Evolutionary conservation across 2,888 invertebrate genomes (phyloP), one percentile per base, ranked within the genome.

Genomic region (Cheilosia impressa): DNA sequence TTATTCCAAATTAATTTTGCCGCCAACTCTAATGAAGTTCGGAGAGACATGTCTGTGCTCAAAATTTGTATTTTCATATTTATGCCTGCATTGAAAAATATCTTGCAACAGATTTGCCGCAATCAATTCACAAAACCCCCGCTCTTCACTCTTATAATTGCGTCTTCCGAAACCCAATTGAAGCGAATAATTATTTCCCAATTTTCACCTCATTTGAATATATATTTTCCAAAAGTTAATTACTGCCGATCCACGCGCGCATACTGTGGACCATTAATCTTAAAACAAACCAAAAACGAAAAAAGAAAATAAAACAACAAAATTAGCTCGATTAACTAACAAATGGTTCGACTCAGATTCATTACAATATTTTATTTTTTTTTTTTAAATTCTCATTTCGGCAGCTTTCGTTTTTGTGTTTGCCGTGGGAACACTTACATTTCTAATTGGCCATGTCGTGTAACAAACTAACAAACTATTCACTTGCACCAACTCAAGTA

Each of bases 161-260:
- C 4, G 38, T 17, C n/a, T 17, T 0, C 17, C 7, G 6, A 45
- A 7, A 17, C 17, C 7, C 45, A 45, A 45, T 2, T 17, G 45
- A 7, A 19, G 17, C 19, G 19, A 3, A 19, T 19, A 47, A 19
- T 47, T 17, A 15, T 53, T 24, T 19, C 2, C 13, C 22, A 17
- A 52, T 53, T 27, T 53, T 53, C 52, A 24, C 22, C 52, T 24
- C 52, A 53, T 53, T 53, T 53, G n/a, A 27, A 22, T 15, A 24
- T 31, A 31, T 6, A 17, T 52, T 52, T 22, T 52, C 22, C 13
- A 22, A 52, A 52, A 52, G 50, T 22, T 52, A 52, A 52, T 52
- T 52, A 13, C 50, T 52, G 22, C 17, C 13, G 22, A 52, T 27
- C 15, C 27, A 53, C 27, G 27, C 52, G 5, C 24, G n/a, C 52